Evolutionary conservation across 2,113 vertebrate species (phyloP).

Genomic region (Rattus rattus): DNA sequence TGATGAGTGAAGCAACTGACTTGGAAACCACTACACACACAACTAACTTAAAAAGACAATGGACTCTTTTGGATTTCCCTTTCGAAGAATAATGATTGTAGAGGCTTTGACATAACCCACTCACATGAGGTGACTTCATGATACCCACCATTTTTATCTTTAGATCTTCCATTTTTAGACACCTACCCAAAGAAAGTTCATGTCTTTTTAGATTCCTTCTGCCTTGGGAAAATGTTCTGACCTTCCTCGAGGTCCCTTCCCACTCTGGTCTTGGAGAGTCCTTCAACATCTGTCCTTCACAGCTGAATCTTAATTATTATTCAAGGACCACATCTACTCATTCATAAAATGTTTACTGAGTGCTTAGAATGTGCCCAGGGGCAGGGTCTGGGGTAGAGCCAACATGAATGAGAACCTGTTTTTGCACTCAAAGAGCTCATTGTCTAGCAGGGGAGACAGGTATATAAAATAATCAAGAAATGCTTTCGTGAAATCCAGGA

Average conservation of each 20-base stretch:
- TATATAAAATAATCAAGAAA: neutral
- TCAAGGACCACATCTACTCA: conserved; percentile 47
- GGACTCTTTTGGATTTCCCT: neutral
- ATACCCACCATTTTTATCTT: neutral
- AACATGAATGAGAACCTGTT: conserved; percentile 57
- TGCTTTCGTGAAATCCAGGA: neutral
- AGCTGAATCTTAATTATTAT: conserved; percentile 63
- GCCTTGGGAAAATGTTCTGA: neutral
- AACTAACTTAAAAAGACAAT: neutral
- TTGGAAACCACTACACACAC: neutral
- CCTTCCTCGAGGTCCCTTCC: conserved; percentile 14
- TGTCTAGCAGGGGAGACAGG: conserved; percentile 36
- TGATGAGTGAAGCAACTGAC: neutral
- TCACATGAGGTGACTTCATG: neutral
- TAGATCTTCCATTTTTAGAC: neutral
- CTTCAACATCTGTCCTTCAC: conserved; percentile 4
- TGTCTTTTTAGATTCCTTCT: neutral
- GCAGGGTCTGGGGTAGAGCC: conserved; percentile 52
- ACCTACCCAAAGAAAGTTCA: neutral
- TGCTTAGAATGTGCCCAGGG: conserved; percentile 64
- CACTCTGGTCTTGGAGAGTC: neutral
- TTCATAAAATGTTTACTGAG: conserved; percentile 75
- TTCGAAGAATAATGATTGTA: neutral
- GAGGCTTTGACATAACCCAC: conserved; percentile 7
- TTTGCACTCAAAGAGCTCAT: conserved; percentile 51